Conservation (phyloP, 1,140 invertebrate genomes). For the Scaptomyza montana region DNA sequence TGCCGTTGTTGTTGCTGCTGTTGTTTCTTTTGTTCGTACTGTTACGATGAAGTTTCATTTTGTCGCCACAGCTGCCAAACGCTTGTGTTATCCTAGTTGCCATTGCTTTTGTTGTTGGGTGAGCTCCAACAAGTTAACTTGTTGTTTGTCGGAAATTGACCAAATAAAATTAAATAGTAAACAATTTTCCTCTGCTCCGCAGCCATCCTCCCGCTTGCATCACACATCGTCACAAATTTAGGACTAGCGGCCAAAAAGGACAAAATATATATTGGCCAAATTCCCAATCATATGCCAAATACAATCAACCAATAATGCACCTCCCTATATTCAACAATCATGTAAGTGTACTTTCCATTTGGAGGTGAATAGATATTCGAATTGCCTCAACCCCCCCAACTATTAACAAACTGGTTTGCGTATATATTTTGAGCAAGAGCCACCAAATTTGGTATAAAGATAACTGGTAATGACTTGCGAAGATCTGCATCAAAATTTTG, state of each 20-base stretch:
- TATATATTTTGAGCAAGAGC: too few species aligned
- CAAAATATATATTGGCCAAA: slow-evolving; percentile 27
- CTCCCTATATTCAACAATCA: too few species aligned
- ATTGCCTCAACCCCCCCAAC: too few species aligned
- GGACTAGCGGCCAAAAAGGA: neutral
- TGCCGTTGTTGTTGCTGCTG: slow-evolving; percentile 35
- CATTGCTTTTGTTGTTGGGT: slow-evolving; percentile 20
- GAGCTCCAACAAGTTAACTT: slow-evolving; percentile 55
- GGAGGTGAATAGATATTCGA: neutral
- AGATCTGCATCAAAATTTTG: too few species aligned
- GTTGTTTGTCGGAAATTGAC: slow-evolving; percentile 71
- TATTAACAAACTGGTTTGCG: too few species aligned
- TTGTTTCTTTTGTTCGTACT: slow-evolving; percentile 15
- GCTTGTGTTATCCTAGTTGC: slow-evolving; percentile 19
- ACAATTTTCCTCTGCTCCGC: slow-evolving; percentile 31
- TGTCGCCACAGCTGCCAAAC: too few species aligned
- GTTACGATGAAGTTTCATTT: slow-evolving; percentile 39
- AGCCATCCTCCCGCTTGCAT: too few species aligned
- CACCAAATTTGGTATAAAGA: too few species aligned
- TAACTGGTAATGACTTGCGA: too few species aligned
- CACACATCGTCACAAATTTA: neutral
- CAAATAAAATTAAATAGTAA: slow-evolving; percentile 73
- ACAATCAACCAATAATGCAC: slow-evolving; percentile 30
- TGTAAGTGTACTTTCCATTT: neutral
- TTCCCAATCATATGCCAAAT: slow-evolving; percentile 50